Percentiles rank a stretch among this genome's conserved stretches.
phyloP scores from a whole-genome alignment of 2,888 invertebrate species.

The Terebella lapidaria region DNA sequence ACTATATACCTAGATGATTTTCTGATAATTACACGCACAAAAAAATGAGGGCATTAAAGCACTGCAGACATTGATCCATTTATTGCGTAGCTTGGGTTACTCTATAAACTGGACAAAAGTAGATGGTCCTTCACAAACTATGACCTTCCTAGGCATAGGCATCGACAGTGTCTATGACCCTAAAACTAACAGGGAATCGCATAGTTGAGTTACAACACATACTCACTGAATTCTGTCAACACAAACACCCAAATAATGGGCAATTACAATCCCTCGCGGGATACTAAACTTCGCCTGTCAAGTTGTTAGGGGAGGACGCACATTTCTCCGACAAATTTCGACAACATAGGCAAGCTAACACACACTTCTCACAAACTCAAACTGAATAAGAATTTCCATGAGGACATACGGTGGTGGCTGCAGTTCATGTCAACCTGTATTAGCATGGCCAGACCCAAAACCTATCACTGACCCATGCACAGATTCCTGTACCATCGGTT shows the following conservation, averaged over 20 bases:
- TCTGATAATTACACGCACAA: neutral
- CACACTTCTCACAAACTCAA: neutral
- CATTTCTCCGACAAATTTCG: slow-evolving; percentile 7
- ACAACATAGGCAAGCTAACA: neutral
- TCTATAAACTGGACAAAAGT: slow-evolving; percentile 8
- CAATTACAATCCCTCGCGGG: slow-evolving; percentile 6
- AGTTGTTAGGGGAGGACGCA: slow-evolving; percentile 5
- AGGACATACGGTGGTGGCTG: slow-evolving; percentile 5
- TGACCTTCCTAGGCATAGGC: slow-evolving; percentile 10
- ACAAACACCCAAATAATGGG: neutral
- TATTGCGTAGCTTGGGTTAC: slow-evolving; percentile 6
- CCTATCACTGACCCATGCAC: neutral
- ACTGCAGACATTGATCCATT: neutral
- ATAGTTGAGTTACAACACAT: neutral
- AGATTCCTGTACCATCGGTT: slow-evolving; percentile 1
- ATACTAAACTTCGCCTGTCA: slow-evolving; percentile 6
- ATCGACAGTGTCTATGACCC: neutral
- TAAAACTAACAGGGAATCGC: neutral
- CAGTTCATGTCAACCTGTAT: neutral
- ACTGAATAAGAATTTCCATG: neutral
- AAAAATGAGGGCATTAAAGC: neutral
- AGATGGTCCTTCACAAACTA: neutral
- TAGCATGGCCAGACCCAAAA: neutral
- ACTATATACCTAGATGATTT: slow-evolving; percentile 12
- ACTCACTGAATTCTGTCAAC: neutral